A percentile compares a stretch with the other conserved stretches of the same genome.
These are phyloP conservation scores for Eurois occulta DNA, from an alignment of 2,888 invertebrate genomes.

Conservation along the genomic window DNA sequence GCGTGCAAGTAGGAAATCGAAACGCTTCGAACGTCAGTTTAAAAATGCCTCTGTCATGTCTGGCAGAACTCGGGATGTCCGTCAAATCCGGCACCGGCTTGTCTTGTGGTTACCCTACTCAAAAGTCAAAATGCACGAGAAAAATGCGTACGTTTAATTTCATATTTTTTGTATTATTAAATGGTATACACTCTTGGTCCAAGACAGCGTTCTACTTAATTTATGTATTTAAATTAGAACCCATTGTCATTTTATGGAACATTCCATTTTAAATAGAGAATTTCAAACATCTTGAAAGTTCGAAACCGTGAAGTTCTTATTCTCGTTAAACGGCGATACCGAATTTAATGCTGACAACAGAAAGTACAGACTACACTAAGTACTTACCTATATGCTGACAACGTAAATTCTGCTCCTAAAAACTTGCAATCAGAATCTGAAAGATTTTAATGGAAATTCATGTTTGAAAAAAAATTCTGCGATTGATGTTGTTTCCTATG, in stretches of 20 bases:
- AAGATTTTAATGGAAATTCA: background rate
- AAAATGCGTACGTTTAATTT: conserved; percentile 12
- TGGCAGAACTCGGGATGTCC: conserved; percentile 36
- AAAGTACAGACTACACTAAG: no score
- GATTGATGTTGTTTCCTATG: no score
- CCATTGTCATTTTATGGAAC: background rate
- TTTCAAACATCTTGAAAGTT: background rate
- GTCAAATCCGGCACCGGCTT: conserved; percentile 30
- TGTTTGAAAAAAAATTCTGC: background rate
- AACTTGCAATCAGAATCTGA: background rate
- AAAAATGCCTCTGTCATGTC: conserved; percentile 29
- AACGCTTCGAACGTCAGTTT: conserved; percentile 43
- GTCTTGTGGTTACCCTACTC: conserved; percentile 59
- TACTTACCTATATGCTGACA: background rate
- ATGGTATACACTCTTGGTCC: background rate
- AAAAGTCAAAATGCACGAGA: conserved; percentile 31
- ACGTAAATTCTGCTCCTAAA: background rate
- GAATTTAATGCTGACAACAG: background rate
- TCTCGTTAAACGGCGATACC: background rate
- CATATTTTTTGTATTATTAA: conserved; percentile 8
- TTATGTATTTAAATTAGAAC: conserved; percentile 11
- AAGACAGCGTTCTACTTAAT: background rate
- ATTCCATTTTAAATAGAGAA: background rate
- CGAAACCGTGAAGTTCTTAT: background rate
- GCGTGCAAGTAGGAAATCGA: conserved; percentile 50